Conservation (phyloP, 2,888 invertebrate species). For the Osmoderma eremita region DNA sequence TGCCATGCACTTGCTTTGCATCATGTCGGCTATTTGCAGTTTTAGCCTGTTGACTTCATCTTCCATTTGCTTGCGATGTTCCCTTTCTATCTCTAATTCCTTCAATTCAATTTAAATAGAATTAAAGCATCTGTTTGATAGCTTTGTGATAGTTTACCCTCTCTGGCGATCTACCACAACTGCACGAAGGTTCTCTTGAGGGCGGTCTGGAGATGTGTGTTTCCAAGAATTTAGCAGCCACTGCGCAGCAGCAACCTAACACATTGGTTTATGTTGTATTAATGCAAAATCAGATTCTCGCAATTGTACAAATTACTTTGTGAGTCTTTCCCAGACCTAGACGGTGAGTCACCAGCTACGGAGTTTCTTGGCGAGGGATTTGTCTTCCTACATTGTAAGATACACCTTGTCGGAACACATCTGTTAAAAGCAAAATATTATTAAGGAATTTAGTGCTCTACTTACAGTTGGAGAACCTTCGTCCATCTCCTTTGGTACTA, state of each 20-base stretch:
- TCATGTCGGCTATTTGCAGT: slow-evolving; percentile 38
- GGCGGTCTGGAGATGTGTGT: background rate
- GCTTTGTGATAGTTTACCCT: slow-evolving; percentile 9
- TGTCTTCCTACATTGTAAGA: background rate
- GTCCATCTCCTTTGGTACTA: slow-evolving; percentile 6
- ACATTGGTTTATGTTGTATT: background rate
- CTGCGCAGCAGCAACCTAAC: slow-evolving; percentile 13
- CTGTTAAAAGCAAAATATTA: background rate
- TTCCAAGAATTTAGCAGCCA: slow-evolving; percentile 3
- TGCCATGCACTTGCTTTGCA: slow-evolving; percentile 43
- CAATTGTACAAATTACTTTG: background rate
- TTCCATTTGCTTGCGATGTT: slow-evolving; percentile 35
- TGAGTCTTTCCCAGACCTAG: background rate
- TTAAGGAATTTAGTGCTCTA: too few relatives aligned
- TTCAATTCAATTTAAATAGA: background rate
- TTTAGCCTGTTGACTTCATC: slow-evolving; percentile 40
- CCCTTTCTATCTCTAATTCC: slow-evolving; percentile 40
- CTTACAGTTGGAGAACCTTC: background rate
- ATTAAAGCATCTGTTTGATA: background rate
- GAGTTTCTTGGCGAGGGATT: background rate
- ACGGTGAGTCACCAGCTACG: slow-evolving; percentile 4
- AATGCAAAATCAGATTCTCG: too few relatives aligned
- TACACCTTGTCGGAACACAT: background rate
- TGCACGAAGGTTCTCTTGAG: slow-evolving; percentile 11
- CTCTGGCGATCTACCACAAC: slow-evolving; percentile 17